A percentile compares a stretch with the other conserved stretches of the same genome.
Conservation (phyloP, 2,113 vertebrate species). For the Heterotilapia buettikoferi region DNA sequence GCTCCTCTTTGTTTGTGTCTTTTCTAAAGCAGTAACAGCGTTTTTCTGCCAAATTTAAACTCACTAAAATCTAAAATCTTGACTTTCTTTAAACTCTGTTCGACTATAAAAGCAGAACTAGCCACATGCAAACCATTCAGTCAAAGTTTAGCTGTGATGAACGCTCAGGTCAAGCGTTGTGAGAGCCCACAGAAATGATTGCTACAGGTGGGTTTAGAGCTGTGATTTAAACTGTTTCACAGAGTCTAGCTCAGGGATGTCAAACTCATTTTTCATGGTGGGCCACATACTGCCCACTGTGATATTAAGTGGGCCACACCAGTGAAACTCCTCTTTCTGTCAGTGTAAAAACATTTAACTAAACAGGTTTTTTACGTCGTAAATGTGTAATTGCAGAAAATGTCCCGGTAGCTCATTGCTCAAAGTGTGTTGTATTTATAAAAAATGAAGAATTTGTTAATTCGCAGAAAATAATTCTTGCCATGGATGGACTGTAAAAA, state of each 20-base stretch:
- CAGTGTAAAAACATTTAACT: neutral
- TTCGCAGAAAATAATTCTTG: neutral
- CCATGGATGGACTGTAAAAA: neutral
- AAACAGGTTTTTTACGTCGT: rapidly evolving
- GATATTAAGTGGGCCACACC: neutral
- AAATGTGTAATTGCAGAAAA: neutral
- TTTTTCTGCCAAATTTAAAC: neutral
- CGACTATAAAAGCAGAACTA: neutral
- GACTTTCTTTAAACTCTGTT: neutral
- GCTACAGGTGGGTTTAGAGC: neutral
- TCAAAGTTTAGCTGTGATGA: neutral
- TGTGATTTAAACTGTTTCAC: neutral
- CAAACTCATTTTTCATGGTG: neutral
- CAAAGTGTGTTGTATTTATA: neutral
- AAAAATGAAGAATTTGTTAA: neutral
- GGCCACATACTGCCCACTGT: neutral
- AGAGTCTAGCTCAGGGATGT: neutral
- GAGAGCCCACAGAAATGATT: neutral
- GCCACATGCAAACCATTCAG: neutral
- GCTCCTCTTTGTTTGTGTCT: neutral
- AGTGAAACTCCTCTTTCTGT: neutral
- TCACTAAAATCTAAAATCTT: neutral
- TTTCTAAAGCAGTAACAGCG: neutral
- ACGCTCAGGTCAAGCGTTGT: neutral
- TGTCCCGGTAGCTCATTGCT: rapidly evolving